Evolutionary conservation across 2,113 vertebrate genomes (phyloP).

Genomic region (Microtus montanus): DNA sequence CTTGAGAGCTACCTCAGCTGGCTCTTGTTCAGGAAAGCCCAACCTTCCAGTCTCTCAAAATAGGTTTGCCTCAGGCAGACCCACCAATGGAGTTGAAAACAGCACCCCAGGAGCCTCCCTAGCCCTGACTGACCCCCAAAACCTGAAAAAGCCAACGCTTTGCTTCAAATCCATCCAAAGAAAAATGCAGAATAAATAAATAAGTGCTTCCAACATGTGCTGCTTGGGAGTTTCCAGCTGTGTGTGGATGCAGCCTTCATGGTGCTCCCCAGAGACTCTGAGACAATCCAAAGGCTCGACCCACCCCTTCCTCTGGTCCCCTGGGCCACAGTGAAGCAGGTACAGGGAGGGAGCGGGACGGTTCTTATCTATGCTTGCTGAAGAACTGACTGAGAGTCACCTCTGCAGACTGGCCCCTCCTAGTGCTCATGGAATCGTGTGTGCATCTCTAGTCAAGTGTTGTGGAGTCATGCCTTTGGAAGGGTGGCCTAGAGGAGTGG

Average conservation of each 20-base stretch:
- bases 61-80: not conserved
- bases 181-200: slow-evolving; percentile 53
- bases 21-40: not conserved
- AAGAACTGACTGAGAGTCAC: not conserved
- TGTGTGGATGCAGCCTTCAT: not conserved
- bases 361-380: not conserved
- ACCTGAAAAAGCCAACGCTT: slow-evolving; percentile 1
- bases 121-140: not conserved
- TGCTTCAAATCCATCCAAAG: slow-evolving; percentile 18
- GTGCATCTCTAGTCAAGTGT: slow-evolving; percentile 31
- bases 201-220: not conserved
- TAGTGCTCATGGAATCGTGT: not conserved
- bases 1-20: not conserved
- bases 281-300: not conserved
- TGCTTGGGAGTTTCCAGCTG: slow-evolving; percentile 50
- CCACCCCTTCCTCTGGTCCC: not conserved
- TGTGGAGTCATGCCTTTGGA: slow-evolving; percentile 41
- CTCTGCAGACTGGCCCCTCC: not conserved
- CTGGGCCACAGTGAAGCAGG: not conserved
- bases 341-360: not conserved
- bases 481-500: not conserved
- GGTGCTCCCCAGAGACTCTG: not conserved
- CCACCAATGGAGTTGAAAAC: not conserved
- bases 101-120: not conserved
- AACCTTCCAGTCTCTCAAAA: slow-evolving; percentile 15